Evolutionary conservation across 2,797 vertebrate species (phyloP).

Genomic region (Echeneis naucrates): DNA sequence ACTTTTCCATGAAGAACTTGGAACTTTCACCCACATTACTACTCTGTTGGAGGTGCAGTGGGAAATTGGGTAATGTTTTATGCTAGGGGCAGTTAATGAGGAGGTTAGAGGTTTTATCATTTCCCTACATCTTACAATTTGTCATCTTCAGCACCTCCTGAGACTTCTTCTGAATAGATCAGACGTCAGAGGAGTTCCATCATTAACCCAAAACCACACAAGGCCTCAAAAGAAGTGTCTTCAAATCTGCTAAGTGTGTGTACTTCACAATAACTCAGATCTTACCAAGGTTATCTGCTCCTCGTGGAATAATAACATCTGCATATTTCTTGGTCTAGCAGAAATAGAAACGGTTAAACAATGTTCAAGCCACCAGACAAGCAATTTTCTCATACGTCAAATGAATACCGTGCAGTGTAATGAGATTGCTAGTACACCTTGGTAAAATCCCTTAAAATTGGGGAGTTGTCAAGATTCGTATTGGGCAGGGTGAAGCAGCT

Average conservation of each 20-base stretch:
- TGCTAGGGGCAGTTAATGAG: neutral
- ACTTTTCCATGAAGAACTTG: no score
- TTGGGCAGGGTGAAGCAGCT: no score
- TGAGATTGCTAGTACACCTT: no score
- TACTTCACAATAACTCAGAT: neutral
- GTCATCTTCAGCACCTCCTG: neutral
- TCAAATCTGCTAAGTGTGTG: neutral
- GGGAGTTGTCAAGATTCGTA: no score
- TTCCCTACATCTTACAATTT: neutral
- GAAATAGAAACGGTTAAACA: constrained; percentile 17
- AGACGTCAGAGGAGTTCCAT: neutral
- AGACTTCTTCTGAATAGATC: no score
- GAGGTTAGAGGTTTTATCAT: no score
- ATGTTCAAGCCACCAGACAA: no score
- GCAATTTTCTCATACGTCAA: no score
- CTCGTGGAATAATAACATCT: constrained; percentile 97
- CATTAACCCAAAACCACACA: neutral
- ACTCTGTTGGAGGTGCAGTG: no score
- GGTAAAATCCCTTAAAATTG: no score
- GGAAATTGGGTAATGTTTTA: neutral
- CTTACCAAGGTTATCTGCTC: constrained; percentile 96
- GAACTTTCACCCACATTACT: neutral
- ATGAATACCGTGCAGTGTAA: no score
- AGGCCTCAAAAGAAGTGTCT: neutral
- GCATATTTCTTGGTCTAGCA: constrained; percentile 97